These are phyloP conservation scores for Amiota communis DNA, from an alignment of 2,888 invertebrate species.

Conservation along the genomic window DNA sequence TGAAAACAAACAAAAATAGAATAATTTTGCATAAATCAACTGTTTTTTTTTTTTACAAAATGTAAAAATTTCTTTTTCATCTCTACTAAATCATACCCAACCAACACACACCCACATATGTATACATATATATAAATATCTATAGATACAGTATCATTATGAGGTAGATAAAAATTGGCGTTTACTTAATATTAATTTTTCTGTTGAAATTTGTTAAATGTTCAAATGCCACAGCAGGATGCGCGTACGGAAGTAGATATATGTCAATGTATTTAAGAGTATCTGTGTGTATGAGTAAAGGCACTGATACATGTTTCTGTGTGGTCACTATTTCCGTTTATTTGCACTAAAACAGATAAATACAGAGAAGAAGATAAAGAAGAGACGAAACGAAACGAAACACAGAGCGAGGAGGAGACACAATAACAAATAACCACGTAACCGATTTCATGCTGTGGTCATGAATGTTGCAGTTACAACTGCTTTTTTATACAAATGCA, in stretches of 20 bases:
- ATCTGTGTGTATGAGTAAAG: background rate
- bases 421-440: slow-evolving; percentile 34
- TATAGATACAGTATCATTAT: background rate
- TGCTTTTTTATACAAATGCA: slow-evolving; percentile 16
- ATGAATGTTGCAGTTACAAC: slow-evolving; percentile 5
- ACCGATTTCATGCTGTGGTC: slow-evolving; percentile 44
- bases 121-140: background rate
- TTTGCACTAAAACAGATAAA: slow-evolving; percentile 34
- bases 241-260: background rate
- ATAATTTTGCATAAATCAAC: slow-evolving; percentile 4
- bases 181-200: slow-evolving; percentile 5
- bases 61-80: background rate
- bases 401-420: background rate
- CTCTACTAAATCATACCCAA: background rate
- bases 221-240: background rate
- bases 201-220: slow-evolving; percentile 13
- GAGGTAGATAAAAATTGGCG: background rate
- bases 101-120: background rate
- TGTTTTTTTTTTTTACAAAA: background rate
- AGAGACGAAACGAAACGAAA: background rate
- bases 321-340: slow-evolving; percentile 50
- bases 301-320: background rate
- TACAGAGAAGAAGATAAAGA: slow-evolving; percentile 3
- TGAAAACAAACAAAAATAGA: background rate
- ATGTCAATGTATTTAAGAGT: too few species aligned